Evolutionary conservation across 1,140 invertebrate species (phyloP).

Genomic region (Hycleus cichorii): DNA sequence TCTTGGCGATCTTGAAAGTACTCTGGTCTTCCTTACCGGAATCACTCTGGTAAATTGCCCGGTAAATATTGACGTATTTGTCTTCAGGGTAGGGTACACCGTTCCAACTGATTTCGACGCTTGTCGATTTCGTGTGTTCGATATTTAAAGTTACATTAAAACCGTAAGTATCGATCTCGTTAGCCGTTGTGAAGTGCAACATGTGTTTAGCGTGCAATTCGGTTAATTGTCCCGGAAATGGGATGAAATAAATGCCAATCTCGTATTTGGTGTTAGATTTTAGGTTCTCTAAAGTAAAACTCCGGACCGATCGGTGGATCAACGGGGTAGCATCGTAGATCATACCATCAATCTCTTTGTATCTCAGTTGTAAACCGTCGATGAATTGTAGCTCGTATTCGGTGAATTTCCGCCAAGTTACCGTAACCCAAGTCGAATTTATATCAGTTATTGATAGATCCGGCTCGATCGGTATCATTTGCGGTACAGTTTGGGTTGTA

Average conservation of each 20-base stretch:
- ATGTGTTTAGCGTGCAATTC: slow-evolving; percentile 63
- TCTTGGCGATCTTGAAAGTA: slow-evolving; percentile 74
- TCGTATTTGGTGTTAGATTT: slow-evolving; percentile 66
- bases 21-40: slow-evolving; percentile 67
- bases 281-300: slow-evolving; percentile 63
- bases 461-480: slow-evolving; percentile 61
- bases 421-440: slow-evolving; percentile 66
- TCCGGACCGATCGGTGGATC: slow-evolving; percentile 66
- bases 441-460: slow-evolving; percentile 63
- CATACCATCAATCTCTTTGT: slow-evolving; percentile 62
- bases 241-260: slow-evolving; percentile 68
- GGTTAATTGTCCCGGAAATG: slow-evolving; percentile 64
- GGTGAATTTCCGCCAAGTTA: slow-evolving; percentile 75
- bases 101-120: slow-evolving; percentile 69
- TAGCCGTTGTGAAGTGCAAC: slow-evolving; percentile 54
- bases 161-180: slow-evolving; percentile 51
- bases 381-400: slow-evolving; percentile 70
- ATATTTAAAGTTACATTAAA: slow-evolving; percentile 72
- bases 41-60: slow-evolving; percentile 74
- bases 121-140: slow-evolving; percentile 63
- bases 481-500: slow-evolving; percentile 48
- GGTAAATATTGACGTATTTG: slow-evolving; percentile 85
- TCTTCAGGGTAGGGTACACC: slow-evolving; percentile 81
- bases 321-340: slow-evolving; percentile 67
- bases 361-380: slow-evolving; percentile 64